Conservation (phyloP, 1,140 invertebrate species). For the Parapsyche elsis region DNA sequence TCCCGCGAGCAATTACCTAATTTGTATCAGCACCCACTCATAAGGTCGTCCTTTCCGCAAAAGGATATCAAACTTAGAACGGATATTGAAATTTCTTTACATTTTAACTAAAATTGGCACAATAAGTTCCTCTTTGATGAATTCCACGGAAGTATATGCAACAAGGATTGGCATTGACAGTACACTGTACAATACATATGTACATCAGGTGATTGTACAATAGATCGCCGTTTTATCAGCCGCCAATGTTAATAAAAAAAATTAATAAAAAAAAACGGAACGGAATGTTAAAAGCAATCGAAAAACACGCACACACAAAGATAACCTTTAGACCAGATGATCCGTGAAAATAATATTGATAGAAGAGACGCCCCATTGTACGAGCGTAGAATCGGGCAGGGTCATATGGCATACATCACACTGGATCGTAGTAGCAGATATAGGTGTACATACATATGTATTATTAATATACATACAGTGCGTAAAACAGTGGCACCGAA, state of each 20-base stretch:
- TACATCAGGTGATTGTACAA: too few relatives aligned
- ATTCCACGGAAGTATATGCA: too few relatives aligned
- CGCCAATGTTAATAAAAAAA: too few relatives aligned
- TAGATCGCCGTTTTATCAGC: too few relatives aligned
- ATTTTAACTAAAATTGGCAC: too few relatives aligned
- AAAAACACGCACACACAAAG: not conserved
- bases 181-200: too few relatives aligned
- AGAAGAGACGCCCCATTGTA: conserved; percentile 19
- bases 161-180: too few relatives aligned
- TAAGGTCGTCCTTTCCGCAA: not conserved
- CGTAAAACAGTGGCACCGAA: not conserved
- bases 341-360: conserved; percentile 13
- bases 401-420: conserved; percentile 19
- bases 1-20: conserved; percentile 19
- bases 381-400: not conserved
- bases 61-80: not conserved
- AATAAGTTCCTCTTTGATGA: too few relatives aligned
- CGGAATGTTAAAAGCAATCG: not conserved
- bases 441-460: not conserved
- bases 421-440: not conserved
- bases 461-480: not conserved
- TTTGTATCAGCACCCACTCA: not conserved
- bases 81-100: not conserved
- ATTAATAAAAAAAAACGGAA: too few relatives aligned
- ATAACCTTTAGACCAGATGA: conserved; percentile 6